A percentile compares a stretch with the other conserved stretches of the same genome.
Conservation (phyloP, 2,797 vertebrate genomes). For the Loriculus beryllinus region DNA sequence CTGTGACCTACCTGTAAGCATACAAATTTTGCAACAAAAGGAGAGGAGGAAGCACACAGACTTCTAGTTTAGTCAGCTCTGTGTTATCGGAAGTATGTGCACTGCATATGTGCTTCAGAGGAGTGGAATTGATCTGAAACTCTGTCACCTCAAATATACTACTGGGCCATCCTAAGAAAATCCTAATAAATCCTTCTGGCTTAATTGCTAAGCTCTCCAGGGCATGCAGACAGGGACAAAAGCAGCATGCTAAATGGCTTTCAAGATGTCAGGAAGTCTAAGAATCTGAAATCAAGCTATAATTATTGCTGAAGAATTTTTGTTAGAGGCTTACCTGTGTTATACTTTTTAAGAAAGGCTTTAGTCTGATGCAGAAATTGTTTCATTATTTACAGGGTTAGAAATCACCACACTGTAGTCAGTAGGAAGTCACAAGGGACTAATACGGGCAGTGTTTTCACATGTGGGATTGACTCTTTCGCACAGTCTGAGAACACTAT, state of each 20-base stretch:
- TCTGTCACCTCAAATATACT: neutral
- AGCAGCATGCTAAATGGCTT: neutral
- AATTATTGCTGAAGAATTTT: neutral
- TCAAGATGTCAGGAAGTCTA: neutral
- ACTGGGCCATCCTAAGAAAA: slow-evolving; percentile 7
- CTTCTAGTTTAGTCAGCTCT: neutral
- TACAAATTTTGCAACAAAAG: neutral
- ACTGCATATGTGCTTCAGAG: neutral
- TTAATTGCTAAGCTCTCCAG: slow-evolving; percentile 7
- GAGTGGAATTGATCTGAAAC: neutral
- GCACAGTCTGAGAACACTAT: neutral
- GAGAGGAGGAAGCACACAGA: neutral
- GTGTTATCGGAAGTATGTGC: neutral
- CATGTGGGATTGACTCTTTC: neutral
- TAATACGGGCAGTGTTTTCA: neutral
- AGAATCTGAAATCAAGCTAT: slow-evolving; percentile 5
- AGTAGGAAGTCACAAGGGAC: neutral
- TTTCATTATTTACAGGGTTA: neutral
- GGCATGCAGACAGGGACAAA: neutral
- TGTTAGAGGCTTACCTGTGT: neutral
- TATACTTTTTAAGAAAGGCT: neutral
- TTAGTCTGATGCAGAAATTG: neutral
- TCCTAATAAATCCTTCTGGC: slow-evolving; percentile 20
- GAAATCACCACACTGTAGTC: neutral
- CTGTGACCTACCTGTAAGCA: neutral